A percentile compares a stretch with the other conserved stretches of the same genome.
These are phyloP conservation scores for Drosophila prosaltans DNA, from an alignment of 1,140 invertebrate species.

Conservation along the genomic window DNA sequence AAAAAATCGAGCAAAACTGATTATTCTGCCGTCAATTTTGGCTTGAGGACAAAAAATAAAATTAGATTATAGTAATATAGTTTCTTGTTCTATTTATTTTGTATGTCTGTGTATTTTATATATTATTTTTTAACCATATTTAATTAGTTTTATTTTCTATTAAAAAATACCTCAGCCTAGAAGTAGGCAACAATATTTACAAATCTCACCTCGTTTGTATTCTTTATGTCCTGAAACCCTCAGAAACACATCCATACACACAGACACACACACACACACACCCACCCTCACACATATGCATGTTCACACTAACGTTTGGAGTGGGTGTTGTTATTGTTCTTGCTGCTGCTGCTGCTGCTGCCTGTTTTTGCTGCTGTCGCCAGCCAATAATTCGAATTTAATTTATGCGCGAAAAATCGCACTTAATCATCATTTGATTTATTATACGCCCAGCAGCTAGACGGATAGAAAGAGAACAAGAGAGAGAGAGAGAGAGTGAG, in stretches of 20 bases:
- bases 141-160: too few species aligned
- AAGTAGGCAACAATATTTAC: slow-evolving; percentile 10
- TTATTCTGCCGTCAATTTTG: too few species aligned
- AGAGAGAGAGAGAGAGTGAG: not conserved
- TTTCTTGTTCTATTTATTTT: too few species aligned
- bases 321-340: slow-evolving; percentile 5
- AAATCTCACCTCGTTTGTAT: slow-evolving; percentile 3
- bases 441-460: slow-evolving; percentile 37
- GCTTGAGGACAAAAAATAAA: too few species aligned
- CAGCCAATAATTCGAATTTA: slow-evolving; percentile 69
- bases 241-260: not conserved
- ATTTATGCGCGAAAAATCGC: slow-evolving; percentile 71
- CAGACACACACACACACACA: not conserved
- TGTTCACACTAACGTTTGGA: not conserved
- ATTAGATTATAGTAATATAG: too few species aligned
- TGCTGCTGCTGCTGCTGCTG: slow-evolving; percentile 11
- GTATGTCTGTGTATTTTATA: too few species aligned
- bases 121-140: too few species aligned
- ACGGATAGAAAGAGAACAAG: not conserved
- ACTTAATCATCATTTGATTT: slow-evolving; percentile 79
- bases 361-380: slow-evolving; percentile 23
- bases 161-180: not conserved
- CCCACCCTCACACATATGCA: not conserved
- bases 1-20: too few species aligned
- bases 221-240: not conserved